Evolutionary conservation across 2,888 invertebrate genomes (phyloP), one percentile per base, ranked within the genome.

Genomic region (Drosophila anceps): DNA sequence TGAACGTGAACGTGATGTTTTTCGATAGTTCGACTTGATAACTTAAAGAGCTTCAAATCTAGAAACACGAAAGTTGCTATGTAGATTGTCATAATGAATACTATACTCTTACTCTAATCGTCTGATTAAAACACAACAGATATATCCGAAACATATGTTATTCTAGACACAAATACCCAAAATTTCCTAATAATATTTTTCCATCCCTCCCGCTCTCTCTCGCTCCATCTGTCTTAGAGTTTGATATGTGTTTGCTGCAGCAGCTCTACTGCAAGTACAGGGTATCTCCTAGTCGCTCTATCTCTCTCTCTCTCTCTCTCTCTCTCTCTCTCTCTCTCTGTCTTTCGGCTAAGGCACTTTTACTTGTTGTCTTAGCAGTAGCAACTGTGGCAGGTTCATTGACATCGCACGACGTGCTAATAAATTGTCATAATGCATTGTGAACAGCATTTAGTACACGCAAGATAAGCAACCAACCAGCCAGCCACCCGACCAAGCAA

Each of bases 351-450:
- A 18, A 7, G 33, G 18, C 31, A 2, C 8, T 8, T 33, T 50
- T 50, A 33, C 33, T 50, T 76, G 71, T 73, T 84, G 53, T 67
- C 57, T 44, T 10, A 35, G 35, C 59, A 60, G 46, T 51, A 61
- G 76, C 80, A 76, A 53, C 80, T 57, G 54, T 39, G 20, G 61
- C 69, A 64, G 76, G 90, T 89, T 89, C 84, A 79, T 72, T 84
- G 84, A 84, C 90, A 74, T 54, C 48, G 13, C 57, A 58, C 60
- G 27, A 27, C 37, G 44, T 57, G 85, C 78, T 85, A 83, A 88
- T 85, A 83, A 69, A 81, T 75, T 68, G 67, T 72, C 78, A 80
- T 78, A 74, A 67, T 62, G 27, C 59, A 70, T 27, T 15, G 54
- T 10, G 37, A 33, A 37, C 29, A 18, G 20, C 18, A 13, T 48